Evolutionary conservation across 2,888 invertebrate genomes (phyloP), one percentile per base, ranked within the genome.

Genomic region (Cryptocheilus praepositus): DNA sequence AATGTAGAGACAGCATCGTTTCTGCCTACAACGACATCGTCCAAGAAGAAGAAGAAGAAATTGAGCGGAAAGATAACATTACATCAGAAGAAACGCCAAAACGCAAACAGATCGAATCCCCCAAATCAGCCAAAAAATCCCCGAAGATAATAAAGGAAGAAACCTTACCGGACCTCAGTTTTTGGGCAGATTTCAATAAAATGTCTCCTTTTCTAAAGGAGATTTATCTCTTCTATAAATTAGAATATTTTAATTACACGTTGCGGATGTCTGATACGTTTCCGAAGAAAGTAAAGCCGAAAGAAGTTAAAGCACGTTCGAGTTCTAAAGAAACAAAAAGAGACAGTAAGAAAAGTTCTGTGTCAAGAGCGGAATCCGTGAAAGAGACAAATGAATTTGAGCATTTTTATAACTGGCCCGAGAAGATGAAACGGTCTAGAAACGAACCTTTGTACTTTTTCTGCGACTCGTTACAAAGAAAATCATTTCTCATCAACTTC

Each of bases 101-200:
- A 2, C 11, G 0, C 51, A 58, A 3, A 43, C 18, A 4, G 28
- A 49, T 3, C 55, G 8, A 18, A 54, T 61, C 8, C 45, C 43
- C 7, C 19, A 36, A 36, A 11, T 36, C 36, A 36, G 36, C 3
- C 1, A 5, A 2, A 7, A 36, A 36, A 36, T 43, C 15, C 1
- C 15, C 15, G 3, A 21, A 18, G 15, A 19, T 18, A 13, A 2
- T 1, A 3, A 21, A 46, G 0, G 51, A 59, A 36, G 58, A 61
- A 15, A 25, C 11, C 11, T 2, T 18, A 0, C 51, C 28, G 7
- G 76, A 77, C 3, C 58, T 72, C 15, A 67, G 73, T n/a, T 58
- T 74, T 16, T 85, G 85, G 84, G 66, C 60, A 0, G 84, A 84
- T 44, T 85, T 85, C 59, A 81, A 82, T 51, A 81, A 78, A 66